Evolutionary conservation across 2,888 invertebrate species (phyloP).

Genomic region (Microctonus aethiopoides): DNA sequence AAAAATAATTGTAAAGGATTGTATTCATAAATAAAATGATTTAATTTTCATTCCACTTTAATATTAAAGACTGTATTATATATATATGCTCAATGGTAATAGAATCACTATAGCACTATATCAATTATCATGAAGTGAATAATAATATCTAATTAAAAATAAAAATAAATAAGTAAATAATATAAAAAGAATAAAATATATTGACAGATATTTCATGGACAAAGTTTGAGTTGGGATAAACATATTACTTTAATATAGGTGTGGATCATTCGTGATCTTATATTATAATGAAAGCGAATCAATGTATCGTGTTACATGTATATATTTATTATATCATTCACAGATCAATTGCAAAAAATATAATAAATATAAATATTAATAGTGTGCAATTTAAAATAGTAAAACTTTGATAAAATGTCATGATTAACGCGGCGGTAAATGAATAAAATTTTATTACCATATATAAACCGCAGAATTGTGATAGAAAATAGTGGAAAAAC

Average conservation of each 20-base stretch:
- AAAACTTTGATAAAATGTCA: conserved; percentile 66
- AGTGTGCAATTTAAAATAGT: conserved; percentile 20
- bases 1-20: neutral
- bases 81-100: neutral
- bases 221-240: conserved; percentile 3
- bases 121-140: conserved; percentile 5
- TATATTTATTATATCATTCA: conserved; percentile 60
- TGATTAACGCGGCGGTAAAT: conserved; percentile 58
- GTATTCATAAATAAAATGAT: neutral
- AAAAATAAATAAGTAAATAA: neutral
- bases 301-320: conserved; percentile 43
- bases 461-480: conserved; percentile 62
- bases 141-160: neutral
- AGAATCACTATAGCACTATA: neutral
- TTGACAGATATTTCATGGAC: conserved; percentile 12
- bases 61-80: neutral
- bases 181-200: neutral
- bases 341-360: conserved; percentile 63
- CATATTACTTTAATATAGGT: conserved; percentile 32
- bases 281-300: conserved; percentile 12
- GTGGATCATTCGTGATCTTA: conserved; percentile 39
- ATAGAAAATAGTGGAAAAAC: conserved; percentile 51
- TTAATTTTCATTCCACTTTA: neutral
- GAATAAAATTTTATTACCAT: conserved; percentile 54
- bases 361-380: conserved; percentile 15